These are phyloP conservation scores for Coreius guichenoti DNA, from an alignment of 2,797 vertebrate genomes.

Conservation along the genomic window DNA sequence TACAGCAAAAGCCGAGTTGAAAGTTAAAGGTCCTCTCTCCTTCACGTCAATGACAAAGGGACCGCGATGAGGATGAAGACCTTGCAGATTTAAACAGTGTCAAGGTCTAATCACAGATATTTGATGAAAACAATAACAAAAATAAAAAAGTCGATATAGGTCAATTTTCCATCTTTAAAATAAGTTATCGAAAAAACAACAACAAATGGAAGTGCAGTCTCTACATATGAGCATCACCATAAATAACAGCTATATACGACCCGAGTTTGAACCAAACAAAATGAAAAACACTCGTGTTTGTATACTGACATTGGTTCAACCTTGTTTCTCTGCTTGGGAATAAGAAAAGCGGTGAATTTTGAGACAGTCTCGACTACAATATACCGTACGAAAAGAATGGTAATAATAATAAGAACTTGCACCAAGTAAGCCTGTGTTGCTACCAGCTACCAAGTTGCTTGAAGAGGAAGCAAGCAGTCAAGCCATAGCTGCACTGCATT, in stretches of 20 bases:
- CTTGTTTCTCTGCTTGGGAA: background rate
- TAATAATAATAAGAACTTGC: slow-evolving; percentile 38
- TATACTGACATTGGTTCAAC: slow-evolving; percentile 9
- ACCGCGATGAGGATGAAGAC: slow-evolving; percentile 18
- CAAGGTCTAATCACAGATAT: background rate
- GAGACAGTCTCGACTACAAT: background rate
- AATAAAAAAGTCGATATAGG: background rate
- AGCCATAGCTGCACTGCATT: background rate
- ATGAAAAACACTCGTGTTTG: background rate
- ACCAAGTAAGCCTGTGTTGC: slow-evolving; percentile 28
- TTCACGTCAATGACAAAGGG: slow-evolving; percentile 34
- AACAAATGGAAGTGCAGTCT: slow-evolving; percentile 13
- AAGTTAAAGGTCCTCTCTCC: slow-evolving; percentile 50
- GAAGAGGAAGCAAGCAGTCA: slow-evolving; percentile 53
- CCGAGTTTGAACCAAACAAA: background rate
- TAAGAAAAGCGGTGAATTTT: background rate
- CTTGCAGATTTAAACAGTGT: background rate
- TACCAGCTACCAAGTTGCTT: slow-evolving; percentile 54
- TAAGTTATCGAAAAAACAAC: slow-evolving; percentile 1
- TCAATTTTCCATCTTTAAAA: background rate
- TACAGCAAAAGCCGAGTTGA: slow-evolving; percentile 35
- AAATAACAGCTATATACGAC: slow-evolving; percentile 7
- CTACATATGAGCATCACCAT: slow-evolving; percentile 6
- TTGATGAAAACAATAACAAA: background rate
- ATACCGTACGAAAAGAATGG: background rate